Percentiles rank a stretch among this genome's conserved stretches.
Conservation (phyloP, 2,888 invertebrate species). For the Tetrapedia diversipes region DNA sequence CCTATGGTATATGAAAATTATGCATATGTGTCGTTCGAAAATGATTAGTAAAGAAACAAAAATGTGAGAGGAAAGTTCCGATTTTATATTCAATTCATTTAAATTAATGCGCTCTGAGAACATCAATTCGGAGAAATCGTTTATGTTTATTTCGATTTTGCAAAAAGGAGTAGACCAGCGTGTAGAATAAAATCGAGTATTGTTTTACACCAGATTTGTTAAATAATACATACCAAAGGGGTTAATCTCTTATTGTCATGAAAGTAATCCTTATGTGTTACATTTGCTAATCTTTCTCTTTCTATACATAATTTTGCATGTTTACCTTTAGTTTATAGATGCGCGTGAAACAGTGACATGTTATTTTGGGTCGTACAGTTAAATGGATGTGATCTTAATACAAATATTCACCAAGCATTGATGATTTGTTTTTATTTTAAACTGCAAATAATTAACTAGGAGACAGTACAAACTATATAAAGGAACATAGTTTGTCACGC, state of each 20-base stretch:
- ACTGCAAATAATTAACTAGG: constrained; percentile 9
- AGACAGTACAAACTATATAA: background rate
- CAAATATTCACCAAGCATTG: constrained; percentile 7
- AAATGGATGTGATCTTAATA: constrained; percentile 20
- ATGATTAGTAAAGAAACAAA: background rate
- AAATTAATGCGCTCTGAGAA: constrained; percentile 3
- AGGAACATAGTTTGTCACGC: background rate
- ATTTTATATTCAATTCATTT: constrained; percentile 17
- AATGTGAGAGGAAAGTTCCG: background rate
- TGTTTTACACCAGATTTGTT: constrained; percentile 49
- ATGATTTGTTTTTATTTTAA: constrained; percentile 5
- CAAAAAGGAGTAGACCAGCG: constrained; percentile 9
- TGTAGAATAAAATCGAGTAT: constrained; percentile 27
- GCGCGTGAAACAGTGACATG: constrained; percentile 12
- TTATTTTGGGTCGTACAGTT: constrained; percentile 12
- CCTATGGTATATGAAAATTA: background rate
- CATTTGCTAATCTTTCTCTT: constrained; percentile 34
- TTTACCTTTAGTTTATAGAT: constrained; percentile 29
- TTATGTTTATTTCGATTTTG: constrained; percentile 28
- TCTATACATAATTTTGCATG: constrained; percentile 37
- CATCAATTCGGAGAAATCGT: background rate
- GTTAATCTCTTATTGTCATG: constrained; percentile 49
- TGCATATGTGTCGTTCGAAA: background rate
- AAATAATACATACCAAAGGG: constrained; percentile 64
- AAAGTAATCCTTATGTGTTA: constrained; percentile 48